Conservation (phyloP, 2,113 vertebrate species). For the Tamias sibiricus region DNA sequence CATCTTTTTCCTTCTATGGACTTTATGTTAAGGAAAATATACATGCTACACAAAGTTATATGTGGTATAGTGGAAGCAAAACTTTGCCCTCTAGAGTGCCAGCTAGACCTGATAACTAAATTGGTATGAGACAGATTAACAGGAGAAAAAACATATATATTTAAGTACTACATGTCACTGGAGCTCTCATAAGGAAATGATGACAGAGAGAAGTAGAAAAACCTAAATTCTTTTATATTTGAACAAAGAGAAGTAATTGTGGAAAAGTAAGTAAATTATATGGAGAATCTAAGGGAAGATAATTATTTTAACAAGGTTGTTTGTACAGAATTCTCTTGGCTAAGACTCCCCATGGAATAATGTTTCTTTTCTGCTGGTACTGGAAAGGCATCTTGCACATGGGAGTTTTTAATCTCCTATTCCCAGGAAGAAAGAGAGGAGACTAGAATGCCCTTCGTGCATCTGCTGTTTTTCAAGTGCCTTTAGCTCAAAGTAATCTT, state of each 20-base stretch:
- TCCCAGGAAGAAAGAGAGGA: not conserved
- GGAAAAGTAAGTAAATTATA: not conserved
- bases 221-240: not conserved
- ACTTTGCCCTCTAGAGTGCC: not conserved
- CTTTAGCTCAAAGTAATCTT: conserved; percentile 20
- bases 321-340: not conserved
- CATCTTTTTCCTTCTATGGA: not conserved
- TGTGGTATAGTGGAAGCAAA: not conserved
- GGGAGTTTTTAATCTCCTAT: conserved; percentile 5
- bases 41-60: not conserved
- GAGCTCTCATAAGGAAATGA: not conserved
- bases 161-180: not conserved
- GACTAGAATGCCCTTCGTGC: conserved; percentile 2
- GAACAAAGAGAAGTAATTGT: not conserved
- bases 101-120: not conserved
- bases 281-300: not conserved
- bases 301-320: not conserved
- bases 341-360: not conserved
- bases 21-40: not conserved
- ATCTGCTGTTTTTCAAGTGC: conserved; percentile 43
- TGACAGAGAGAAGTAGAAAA: not conserved
- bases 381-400: not conserved
- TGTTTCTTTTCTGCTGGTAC: not conserved
- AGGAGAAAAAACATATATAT: not conserved
- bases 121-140: not conserved